Base-by-base conservation (phyloP, 2,888 invertebrate species). In the Yponomeuta malinellus region DNA sequence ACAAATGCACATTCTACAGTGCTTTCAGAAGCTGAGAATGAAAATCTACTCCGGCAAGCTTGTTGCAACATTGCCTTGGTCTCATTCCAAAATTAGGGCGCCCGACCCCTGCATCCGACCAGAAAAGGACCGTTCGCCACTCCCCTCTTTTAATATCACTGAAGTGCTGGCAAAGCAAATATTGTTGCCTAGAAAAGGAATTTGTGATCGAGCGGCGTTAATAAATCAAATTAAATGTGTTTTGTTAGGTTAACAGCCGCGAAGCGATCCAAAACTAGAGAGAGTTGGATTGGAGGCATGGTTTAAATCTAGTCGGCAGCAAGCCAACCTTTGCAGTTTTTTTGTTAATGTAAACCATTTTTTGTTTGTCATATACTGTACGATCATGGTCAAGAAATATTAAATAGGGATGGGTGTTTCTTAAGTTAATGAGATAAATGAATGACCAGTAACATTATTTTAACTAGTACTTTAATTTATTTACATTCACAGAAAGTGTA, bases 91-190 rank as follows among this genome's bases (percentile, higher is more conserved):
- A 68, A 68, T 43, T 48, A 68, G 68, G 68, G 68, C 68, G 68
- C 12, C 48, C 37, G 37, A 48, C 68, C 68, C 68, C 43, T 68
- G 37, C 37, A 37, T 23, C 15, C 23, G 68, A 48, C 48, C n/a
- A 33, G 37, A 43, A 68, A 23, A 68, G 52, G 15, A 59, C 2
- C 52, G 52, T 52, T 10, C n/a, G 15, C 67, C 37, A 43, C 23
- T 43, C 68, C 68, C 68, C 68, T 68, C 68, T 68, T 68, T 65
- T 68, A 68, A 68, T 68, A 37, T 68, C n/a, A 48, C 37, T 48
- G 68, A 23, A 68, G 37, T 68, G 48, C 15, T 15, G 9, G 29
- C n/a, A 15, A 15, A 59, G 52, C 52, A 59, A 59, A 59, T 15
- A 59, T 59, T 59, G 52, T 15, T 12, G 52, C 15, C 0, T 43